A percentile compares a stretch with the other conserved stretches of the same genome.
Conservation (phyloP, 2,113 vertebrate species). For the Mobula birostris region DNA sequence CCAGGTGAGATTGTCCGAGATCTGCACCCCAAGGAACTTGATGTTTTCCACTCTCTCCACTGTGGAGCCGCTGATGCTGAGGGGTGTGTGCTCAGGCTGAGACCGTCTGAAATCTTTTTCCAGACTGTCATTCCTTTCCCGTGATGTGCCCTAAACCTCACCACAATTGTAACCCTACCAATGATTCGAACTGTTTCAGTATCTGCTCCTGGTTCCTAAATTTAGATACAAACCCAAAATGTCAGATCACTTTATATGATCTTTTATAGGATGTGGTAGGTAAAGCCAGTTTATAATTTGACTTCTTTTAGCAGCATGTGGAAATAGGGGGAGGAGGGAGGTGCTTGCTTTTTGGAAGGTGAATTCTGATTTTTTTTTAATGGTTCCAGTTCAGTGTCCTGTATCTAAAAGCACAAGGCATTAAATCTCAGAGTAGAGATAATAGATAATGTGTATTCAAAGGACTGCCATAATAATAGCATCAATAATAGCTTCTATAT, state of each 20-base stretch:
- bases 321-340: background rate
- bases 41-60: too few relatives aligned
- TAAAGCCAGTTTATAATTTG: background rate
- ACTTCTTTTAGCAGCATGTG: background rate
- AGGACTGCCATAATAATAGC: background rate
- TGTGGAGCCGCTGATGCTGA: too few relatives aligned
- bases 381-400: background rate
- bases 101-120: background rate
- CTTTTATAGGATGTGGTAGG: background rate
- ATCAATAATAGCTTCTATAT: background rate
- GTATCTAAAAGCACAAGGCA: slow-evolving; percentile 12
- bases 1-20: too few relatives aligned
- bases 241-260: background rate
- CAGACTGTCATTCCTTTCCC: background rate
- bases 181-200: background rate
- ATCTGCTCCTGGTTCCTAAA: background rate
- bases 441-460: background rate
- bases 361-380: background rate
- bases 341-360: background rate
- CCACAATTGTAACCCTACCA: background rate
- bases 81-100: too few relatives aligned
- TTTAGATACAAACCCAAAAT: background rate
- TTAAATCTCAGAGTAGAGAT: background rate
- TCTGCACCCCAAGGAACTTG: too few relatives aligned
- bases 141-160: background rate